Evolutionary conservation across 1,140 invertebrate genomes (phyloP), one percentile per base, ranked within the genome.

Genomic region (Ips typographus): DNA sequence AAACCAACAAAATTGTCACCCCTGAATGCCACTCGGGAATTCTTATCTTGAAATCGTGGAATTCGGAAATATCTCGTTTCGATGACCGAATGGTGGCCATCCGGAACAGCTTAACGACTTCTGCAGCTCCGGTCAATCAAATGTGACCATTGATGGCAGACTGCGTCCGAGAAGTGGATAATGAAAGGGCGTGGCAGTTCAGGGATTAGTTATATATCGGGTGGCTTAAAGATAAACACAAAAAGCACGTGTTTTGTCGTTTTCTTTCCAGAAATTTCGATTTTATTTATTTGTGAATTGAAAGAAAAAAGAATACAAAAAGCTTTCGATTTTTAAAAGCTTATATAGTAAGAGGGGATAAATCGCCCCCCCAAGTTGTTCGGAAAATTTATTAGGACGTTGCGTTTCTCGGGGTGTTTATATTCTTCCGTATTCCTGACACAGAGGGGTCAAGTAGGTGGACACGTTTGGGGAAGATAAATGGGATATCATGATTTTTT

Each of bases 51-150:
- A 68, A 36, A 60, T 53, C 47, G 59, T 22, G 65, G 65, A 68
- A 60, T 68, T 53, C 65, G 65, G 65, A 68, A 60, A 68, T 68
- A 60, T 53, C 37, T 66, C 42, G 51, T 66, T 66, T 66, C 55
- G 55, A 66, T 66, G 22, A 47, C 6, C 57, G 57, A 68, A 43
- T 68, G 65, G 56, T 60, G 65, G 51, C 65, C 65, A 68, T 68
- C 65, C 65, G 65, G 58, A 68, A 68, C 65, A 53, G n/a, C 65
- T 68, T 68, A 68, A 68, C 65, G 65, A 60, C 65, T 66, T 49
- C 44, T 40, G 65, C 65, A 58, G 55, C 36, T 41, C 53, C 65
- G 56, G 44, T 60, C 57, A 68, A 68, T 68, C 56, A 59, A 52
- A 55, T 51, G n/a, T 68, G 65, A 55, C 58, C 65, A 59, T 68